phyloP scores from a whole-genome alignment of 1,140 invertebrate genomes.

The Trinorchestia longiramus region DNA sequence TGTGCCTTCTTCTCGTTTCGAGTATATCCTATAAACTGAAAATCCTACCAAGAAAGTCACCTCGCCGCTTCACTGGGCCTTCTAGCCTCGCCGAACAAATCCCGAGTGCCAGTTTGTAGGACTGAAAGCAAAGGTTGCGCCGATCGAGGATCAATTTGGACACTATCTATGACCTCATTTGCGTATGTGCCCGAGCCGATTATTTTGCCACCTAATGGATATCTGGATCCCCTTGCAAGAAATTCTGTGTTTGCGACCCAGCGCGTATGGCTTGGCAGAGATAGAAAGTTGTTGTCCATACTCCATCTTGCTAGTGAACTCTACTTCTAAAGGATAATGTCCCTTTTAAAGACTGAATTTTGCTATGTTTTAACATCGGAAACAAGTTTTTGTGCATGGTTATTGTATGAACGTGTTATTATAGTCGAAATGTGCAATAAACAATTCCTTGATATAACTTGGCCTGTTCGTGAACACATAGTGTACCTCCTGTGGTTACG shows the following conservation, averaged over 20 bases:
- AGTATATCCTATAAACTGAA: background rate
- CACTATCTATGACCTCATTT: constrained; percentile 46
- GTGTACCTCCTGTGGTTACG: too few relatives aligned
- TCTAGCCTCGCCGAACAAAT: background rate
- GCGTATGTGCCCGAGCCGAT: background rate
- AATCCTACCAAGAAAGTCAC: background rate
- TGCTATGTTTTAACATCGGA: too few relatives aligned
- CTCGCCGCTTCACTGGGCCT: background rate
- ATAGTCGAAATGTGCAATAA: too few relatives aligned
- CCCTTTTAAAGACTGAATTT: too few relatives aligned
- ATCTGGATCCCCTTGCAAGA: background rate
- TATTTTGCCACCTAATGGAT: constrained; percentile 15
- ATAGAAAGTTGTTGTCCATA: background rate
- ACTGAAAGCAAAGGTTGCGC: background rate
- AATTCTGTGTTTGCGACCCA: background rate
- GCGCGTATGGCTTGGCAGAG: background rate
- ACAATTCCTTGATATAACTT: too few relatives aligned
- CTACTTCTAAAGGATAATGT: background rate
- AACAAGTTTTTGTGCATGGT: too few relatives aligned
- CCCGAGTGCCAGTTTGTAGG: background rate
- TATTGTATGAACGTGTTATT: too few relatives aligned
- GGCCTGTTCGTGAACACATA: too few relatives aligned
- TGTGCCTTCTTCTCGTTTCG: background rate
- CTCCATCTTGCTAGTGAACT: background rate
- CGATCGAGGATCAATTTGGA: constrained; percentile 14